Base-by-base conservation (phyloP, 2,797 vertebrate species). In the Gambusia yucatana region DNA sequence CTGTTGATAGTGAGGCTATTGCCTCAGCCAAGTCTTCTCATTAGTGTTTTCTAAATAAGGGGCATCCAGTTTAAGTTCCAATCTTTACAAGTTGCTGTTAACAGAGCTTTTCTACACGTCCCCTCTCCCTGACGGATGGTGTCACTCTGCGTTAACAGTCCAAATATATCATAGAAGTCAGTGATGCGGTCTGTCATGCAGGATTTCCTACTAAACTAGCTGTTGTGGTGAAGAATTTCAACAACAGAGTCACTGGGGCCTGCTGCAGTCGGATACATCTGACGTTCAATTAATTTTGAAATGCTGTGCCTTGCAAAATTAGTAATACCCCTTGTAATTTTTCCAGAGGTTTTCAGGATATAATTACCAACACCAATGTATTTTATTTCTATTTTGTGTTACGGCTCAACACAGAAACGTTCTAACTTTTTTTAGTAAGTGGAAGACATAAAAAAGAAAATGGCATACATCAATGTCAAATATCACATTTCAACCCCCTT, bases 41-140 rank as follows among this genome's bases (percentile, higher is more conserved):
- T 90, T 89, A 90, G 84, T 77, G 74, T 72, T 84, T 87, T 93
- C 93, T 94, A 94, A 95, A 95, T 93, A 94, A 86, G 90, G 89
- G 82, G 79, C 88, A 94, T 96, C 94, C 93, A 93, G 93, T 93
- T 94, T 87, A 92, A 91, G 85, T 85, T 84, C 70, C 82, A 81
- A 84, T 91, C 79, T 65, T 77, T 83, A 79, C 63, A 80, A 87
- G 84, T 93, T 92, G 84, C 87, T 84, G 80, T 93, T 91, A 89
- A 90, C 92, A 85, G 85, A 77, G 33, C 81, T 84, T 80, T 72
- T 73, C 80, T 73, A 47, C 48, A 77, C 67, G 61, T 86, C 76
- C 77, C 70, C 59, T 69, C 48, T 73, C 72, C 70, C 82, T 57
- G 82, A 89, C 81, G 78, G 72, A 89, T 83, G 65, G 71, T 25